These are phyloP conservation scores for Tetranychus piercei DNA, from an alignment of 2,888 invertebrate species.

Conservation along the genomic window DNA sequence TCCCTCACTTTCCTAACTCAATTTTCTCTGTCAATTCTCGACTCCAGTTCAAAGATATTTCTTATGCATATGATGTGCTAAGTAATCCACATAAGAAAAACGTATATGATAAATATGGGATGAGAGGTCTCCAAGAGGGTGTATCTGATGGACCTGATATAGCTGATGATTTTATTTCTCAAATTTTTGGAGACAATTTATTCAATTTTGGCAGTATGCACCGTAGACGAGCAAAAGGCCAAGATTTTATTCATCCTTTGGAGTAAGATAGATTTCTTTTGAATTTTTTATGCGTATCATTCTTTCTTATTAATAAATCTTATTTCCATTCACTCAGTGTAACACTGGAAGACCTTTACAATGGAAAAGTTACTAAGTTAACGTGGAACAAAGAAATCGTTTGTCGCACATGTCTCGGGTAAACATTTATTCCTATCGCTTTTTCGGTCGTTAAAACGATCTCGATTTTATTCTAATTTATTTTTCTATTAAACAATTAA, in stretches of 20 bases:
- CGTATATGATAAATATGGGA: constrained; percentile 64
- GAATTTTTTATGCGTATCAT: neutral
- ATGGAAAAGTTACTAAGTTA: constrained; percentile 64
- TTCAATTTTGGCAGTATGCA: constrained; percentile 36
- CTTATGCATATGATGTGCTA: constrained; percentile 79
- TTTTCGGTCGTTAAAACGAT: neutral
- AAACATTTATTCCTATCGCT: constrained; percentile 30
- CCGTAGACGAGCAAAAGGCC: constrained; percentile 44
- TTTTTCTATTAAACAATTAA: constrained; percentile 14
- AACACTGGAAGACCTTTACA: constrained; percentile 70
- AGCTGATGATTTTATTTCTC: constrained; percentile 46
- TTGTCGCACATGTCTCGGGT: constrained; percentile 55
- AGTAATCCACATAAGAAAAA: constrained; percentile 70
- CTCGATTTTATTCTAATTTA: neutral
- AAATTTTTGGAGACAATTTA: constrained; percentile 44
- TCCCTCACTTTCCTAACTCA: neutral
- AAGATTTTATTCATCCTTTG: constrained; percentile 62
- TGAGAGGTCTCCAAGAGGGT: constrained; percentile 71
- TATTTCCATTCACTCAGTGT: constrained; percentile 39
- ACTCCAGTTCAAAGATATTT: constrained; percentile 67
- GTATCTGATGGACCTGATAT: constrained; percentile 37
- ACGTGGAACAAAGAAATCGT: constrained; percentile 64
- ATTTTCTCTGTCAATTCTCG: constrained; percentile 5
- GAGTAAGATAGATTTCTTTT: constrained; percentile 37
- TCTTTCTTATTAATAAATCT: neutral